Base-by-base conservation (phyloP, 2,113 vertebrate species). In the Prochilodus magdalenae region DNA sequence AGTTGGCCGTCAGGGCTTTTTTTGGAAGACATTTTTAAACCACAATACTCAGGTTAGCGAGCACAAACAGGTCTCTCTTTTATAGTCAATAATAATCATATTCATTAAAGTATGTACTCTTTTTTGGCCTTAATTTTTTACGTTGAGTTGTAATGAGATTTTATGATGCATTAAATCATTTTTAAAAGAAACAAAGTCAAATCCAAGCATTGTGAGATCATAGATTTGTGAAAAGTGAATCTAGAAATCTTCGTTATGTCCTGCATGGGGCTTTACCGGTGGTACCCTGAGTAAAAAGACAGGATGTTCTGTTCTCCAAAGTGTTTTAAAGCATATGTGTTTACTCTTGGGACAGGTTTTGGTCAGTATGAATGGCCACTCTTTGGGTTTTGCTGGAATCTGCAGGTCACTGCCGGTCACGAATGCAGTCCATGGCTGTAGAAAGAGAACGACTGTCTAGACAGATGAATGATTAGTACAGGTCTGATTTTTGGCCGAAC, bases 1-100 rank as follows among this genome's bases (percentile, higher is more conserved):
- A 92, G 63, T 91, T 93, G 90, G 90, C 87, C 73, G 57, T 33
- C 59, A 83, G 88, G 30, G 49, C 85, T 90, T 89, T 85, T 89
- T 67, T 67, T 73, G 20, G 18, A 70, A 89, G 86, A 89, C 87
- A 88, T 84, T 88, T 89, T 87, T 92, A 86, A 86, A 88, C 91
- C 85, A 89, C 87, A 88, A 85, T 83, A 22, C n/a, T 8, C 12
- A 33, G 10, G 33, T n/a, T 12, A 70, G 7, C 30, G 33, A 29
- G 27, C 20, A 60, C 57, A 12, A 86, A 20, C 73, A 81, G 36
- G 18, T 29, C 18, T 73, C 15, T 67, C 30, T n/a, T 24, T 70
- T 26, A 55, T 22, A 55, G 2, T 1, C 10, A 55, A 20, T 20
- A 13, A 20, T 7, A 7, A 36, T 36, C 3, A 36, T 36, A 36